A percentile compares a stretch with the other conserved stretches of the same genome.
Evolutionary conservation across 1,140 invertebrate species (phyloP).

Genomic region (Monochamus saltuarius): DNA sequence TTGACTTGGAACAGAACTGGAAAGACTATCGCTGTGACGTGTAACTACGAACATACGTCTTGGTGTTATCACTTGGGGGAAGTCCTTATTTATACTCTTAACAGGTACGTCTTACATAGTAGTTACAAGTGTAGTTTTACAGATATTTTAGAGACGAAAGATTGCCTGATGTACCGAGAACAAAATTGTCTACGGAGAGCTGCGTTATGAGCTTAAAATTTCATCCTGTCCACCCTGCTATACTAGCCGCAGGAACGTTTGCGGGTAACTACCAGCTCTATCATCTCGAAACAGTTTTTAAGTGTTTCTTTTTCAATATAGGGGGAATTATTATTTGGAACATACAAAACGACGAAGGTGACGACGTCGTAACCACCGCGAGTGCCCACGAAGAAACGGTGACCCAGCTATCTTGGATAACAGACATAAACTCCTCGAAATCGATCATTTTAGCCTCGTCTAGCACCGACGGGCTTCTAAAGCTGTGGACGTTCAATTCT

Average conservation of each 20-base stretch:
- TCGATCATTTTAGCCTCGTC: slow-evolving; percentile 38
- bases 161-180: slow-evolving; percentile 33
- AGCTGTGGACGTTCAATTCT: slow-evolving; percentile 43
- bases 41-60: slow-evolving; percentile 40
- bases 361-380: slow-evolving; percentile 34
- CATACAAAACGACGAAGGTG: slow-evolving; percentile 42
- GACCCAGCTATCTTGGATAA: slow-evolving; percentile 43
- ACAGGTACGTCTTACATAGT: slow-evolving; percentile 17
- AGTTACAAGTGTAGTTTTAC: slow-evolving; percentile 7
- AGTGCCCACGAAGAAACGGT: slow-evolving; percentile 40
- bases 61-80: slow-evolving; percentile 47
- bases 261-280: slow-evolving; percentile 30
- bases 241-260: slow-evolving; percentile 44
- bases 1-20: slow-evolving; percentile 44
- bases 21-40: slow-evolving; percentile 40
- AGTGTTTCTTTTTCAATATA: slow-evolving; percentile 20
- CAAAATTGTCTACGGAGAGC: slow-evolving; percentile 36
- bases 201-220: slow-evolving; percentile 41
- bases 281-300: neutral
- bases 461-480: slow-evolving; percentile 45
- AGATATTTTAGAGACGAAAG: slow-evolving; percentile 33
- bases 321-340: slow-evolving; percentile 47
- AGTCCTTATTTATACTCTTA: slow-evolving; percentile 29
- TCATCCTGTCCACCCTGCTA: slow-evolving; percentile 37
- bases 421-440: slow-evolving; percentile 38